Evolutionary conservation across 2,797 vertebrate species (phyloP).

Genomic region (Euthynnus affinis): DNA sequence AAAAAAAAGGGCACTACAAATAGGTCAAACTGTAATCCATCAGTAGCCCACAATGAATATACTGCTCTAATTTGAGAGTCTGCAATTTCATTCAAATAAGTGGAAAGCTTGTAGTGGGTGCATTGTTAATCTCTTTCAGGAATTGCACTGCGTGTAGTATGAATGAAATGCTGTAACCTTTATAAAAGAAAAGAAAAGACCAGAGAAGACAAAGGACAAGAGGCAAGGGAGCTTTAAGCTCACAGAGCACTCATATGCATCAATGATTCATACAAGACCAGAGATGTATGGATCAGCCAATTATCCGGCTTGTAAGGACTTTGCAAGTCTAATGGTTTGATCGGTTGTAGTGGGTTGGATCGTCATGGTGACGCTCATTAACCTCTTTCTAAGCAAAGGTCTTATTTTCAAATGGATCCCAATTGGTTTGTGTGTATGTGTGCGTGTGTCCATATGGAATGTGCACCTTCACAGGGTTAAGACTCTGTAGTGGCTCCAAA

Average conservation of each 20-base stretch:
- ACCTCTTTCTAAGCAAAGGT: conserved; percentile 26
- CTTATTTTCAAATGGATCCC: conserved; percentile 11
- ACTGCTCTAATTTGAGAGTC: conserved; percentile 28
- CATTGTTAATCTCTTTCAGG: conserved; percentile 35
- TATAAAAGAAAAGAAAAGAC: conserved; percentile 15
- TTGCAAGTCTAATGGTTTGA: conserved; percentile 44
- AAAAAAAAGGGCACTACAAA: not conserved
- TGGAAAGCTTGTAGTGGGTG: not conserved
- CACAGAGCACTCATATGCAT: conserved; percentile 30
- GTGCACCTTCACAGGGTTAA: not conserved
- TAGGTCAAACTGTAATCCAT: not conserved
- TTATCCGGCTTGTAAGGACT: conserved; percentile 57
- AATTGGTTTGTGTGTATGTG: not conserved
- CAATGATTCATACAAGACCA: conserved; percentile 64
- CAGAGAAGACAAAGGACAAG: conserved; percentile 33
- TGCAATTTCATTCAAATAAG: conserved; percentile 44
- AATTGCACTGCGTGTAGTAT: conserved; percentile 32
- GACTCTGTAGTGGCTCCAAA: not conserved
- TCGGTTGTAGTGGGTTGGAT: conserved; percentile 39
- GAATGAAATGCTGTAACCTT: conserved; percentile 52
- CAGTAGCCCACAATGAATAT: conserved; percentile 19
- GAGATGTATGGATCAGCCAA: conserved; percentile 62
- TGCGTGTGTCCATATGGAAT: not conserved
- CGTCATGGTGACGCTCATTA: conserved; percentile 54
- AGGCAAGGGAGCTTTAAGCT: conserved; percentile 24